Evolutionary conservation across 2,888 invertebrate genomes (phyloP), one percentile per base, ranked within the genome.

Genomic region (Hemaris fuciformis): DNA sequence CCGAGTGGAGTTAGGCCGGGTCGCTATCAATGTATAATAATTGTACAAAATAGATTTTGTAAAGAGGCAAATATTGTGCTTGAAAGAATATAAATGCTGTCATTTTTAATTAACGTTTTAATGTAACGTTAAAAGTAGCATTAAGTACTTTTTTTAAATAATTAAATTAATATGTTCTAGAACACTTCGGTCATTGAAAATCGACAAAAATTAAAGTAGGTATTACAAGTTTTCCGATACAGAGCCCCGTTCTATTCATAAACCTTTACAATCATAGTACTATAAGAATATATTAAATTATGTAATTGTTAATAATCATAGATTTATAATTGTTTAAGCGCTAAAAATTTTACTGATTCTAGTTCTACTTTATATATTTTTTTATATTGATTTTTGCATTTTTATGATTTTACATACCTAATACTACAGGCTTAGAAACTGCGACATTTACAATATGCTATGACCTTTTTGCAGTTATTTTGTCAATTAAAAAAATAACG

Each of bases 241-340:
- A 8, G n/a, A n/a, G 10, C 18, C 3, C 31, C 18, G 27, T 18
- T 53, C 53, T 53, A 53, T 18, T 31, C 53, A 53, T 31, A 20
- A 10, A 31, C 31, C 31, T 31, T 53, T 25, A n/a, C 46, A 23
- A 46, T 31, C 7, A 18, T 53, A 27, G 38, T 38, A 15, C n/a
- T 2, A 0, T 53, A 53, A 53, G 27, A 27, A 53, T 53, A 31
- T 48, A 53, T 53, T 18, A 31, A 31, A 31, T 53, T 48, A 53
- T 53, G 6, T 53, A 31, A 31, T 53, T 53, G 53, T 53, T 53
- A 53, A 10, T 53, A 53, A 53, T 53, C 53, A 31, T 53, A 53
- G 53, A 53, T 53, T 53, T 53, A 53, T 53, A 27, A 20, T 31
- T 53, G 53, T 53, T 53, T 53, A 53, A 31, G 53, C 53, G 31